Base-by-base conservation (phyloP, 2,888 invertebrate species). In the Drosophila sordidapex region DNA sequence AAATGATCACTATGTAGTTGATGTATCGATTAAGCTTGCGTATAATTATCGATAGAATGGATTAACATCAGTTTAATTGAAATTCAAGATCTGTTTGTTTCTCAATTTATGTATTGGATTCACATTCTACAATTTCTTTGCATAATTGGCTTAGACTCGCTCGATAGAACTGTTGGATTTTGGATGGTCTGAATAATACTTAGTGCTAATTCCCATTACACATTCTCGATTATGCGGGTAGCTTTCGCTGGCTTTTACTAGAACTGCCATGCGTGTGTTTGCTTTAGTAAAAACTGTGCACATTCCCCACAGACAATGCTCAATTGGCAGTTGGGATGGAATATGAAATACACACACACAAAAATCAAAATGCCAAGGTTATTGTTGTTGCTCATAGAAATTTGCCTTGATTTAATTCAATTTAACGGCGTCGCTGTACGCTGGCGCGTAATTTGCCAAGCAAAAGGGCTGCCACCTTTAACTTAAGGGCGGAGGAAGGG, bases 341-440 rank as follows among this genome's bases (percentile, higher is more conserved):
- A 51, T 60, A 52, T 21, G 21, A 8, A 51, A 33, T 31, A 46
- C 35, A 54, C n/a, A 49, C n/a, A n/a, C 25, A 31, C 13, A 52
- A 10, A 51, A 40, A 70, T 36, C 31, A 69, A 51, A 67, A 68
- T 60, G 43, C 57, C 81, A 72, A 83, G 76, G 83, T 70, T 80
- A 49, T 72, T 63, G 54, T 27, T 38, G 63, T 13, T 81, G 77
- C 65, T 76, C 74, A 73, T 81, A 70, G 81, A 83, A 87, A 87
- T 79, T 89, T 82, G 90, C 86, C 85, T 85, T 87, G 88, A 89
- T 89, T 89, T 88, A 87, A 87, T 85, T 87, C 86, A 86, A 89
- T 89, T 87, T 88, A 82, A 76, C 70, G 67, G 68, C 79, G 61
- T 81, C 71, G 71, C 60, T 31, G 64, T 63, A 38, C 48, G 70